Conservation (phyloP, 2,113 vertebrate genomes). For the Pagrus major region DNA sequence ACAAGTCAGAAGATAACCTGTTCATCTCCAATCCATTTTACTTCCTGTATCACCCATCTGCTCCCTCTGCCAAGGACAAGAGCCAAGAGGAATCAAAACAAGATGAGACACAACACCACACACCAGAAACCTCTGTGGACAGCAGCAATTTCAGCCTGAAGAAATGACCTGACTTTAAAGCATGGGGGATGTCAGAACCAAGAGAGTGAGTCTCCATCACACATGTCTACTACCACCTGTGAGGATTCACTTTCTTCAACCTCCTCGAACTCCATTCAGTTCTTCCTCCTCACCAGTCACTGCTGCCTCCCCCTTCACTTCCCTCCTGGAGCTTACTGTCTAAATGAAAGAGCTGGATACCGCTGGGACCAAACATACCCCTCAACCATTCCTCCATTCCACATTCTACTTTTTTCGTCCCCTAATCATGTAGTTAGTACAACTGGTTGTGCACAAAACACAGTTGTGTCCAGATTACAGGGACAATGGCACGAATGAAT, state of each 20-base stretch:
- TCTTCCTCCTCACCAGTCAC: background rate
- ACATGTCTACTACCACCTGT: background rate
- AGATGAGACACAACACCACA: background rate
- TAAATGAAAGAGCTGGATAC: background rate
- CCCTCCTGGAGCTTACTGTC: background rate
- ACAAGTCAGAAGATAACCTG: slow-evolving; percentile 12
- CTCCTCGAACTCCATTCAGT: background rate
- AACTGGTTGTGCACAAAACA: background rate
- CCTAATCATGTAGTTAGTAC: background rate
- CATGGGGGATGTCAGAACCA: slow-evolving; percentile 1
- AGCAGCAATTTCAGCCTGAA: background rate
- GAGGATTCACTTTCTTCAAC: background rate
- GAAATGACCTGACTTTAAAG: background rate
- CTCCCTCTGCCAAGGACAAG: slow-evolving; percentile 7
- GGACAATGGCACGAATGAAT: background rate
- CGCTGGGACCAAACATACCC: background rate
- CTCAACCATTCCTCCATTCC: background rate
- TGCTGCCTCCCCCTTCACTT: too few species aligned
- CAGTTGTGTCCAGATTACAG: background rate
- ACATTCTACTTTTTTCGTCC: background rate
- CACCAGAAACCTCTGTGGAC: slow-evolving; percentile 1
- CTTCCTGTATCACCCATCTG: background rate
- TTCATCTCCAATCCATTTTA: slow-evolving; percentile 26
- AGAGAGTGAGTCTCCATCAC: background rate
- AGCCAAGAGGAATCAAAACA: slow-evolving; percentile 29